Evolutionary conservation across 2,113 vertebrate genomes (phyloP), one percentile per base, ranked within the genome.

Genomic region (Pimephales promelas): DNA sequence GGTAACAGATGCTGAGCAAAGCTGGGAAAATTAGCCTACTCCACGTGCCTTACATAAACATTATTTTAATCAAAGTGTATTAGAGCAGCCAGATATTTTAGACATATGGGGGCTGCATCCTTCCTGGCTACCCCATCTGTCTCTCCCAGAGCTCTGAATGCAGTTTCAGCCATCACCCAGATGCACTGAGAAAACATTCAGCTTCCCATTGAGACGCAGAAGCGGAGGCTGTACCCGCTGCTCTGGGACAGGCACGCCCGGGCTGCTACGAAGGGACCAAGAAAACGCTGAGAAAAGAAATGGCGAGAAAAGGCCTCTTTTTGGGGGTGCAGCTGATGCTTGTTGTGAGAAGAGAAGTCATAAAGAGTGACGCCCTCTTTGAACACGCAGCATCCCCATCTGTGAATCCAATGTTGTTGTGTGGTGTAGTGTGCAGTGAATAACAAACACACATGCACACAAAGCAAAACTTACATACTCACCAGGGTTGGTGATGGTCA

Each of bases 401-500:
- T 26, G n/a, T 47, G 2, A 73, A 26, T 18, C 20, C 43, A 74
- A 26, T 31, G 72, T 52, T 24, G 34, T 40, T 68, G 31, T 10
- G 10, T 40, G 34, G 4, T n/a, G 64, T 68, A 10, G 31, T 68
- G 72, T 52, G 49, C 11, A 62, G 52, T 24, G 52, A 28, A 24
- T 36, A n/a, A 76, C 57, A 59, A 45, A 76, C 49, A 47, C 2
- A 34, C 59, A 77, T 47, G 70, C 24, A 54, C 49, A 74, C 68
- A 85, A 49, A 85, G 16, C 26, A 49, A 82, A 13, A 56, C 10
- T 9, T 2, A 11, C 24, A 22, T 1, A 74, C 98, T 96, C 92
- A 99, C 98, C 94, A 0, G 95, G 94, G 93, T 94, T 98, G 93
- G 97, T 98, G 93, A 99, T 98, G 74, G 98, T 99, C 91, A 99